Base-by-base conservation (phyloP, 2,113 vertebrate species). In the Hystrix brachyura region DNA sequence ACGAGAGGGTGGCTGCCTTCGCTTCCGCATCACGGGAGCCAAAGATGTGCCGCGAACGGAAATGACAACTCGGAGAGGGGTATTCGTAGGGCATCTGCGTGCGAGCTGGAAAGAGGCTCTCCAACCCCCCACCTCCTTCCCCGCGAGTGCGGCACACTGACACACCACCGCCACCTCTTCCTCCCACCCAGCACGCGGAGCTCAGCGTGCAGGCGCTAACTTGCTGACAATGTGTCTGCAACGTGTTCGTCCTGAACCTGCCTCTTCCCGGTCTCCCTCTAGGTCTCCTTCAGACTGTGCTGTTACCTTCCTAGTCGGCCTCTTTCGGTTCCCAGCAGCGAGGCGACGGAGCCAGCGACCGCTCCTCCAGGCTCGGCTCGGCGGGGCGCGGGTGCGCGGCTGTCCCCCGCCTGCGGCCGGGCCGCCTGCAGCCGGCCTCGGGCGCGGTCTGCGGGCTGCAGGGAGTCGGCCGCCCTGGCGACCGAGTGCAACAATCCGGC, bases 401-500 rank as follows among this genome's bases (percentile, higher is more conserved):
- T 29, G 18, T 72, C 19, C 46, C 46, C 72, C 13, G 72, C 25
- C 46, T 48, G 72, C 27, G 12, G 53, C 60, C 32, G 2, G 53
- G n/a, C 72, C 13, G 72, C 25, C 46, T 48, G 72, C 27, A 8
- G 53, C 60, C 32, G 2, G 53, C 65, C 76, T 76, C 72, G 72
- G 76, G 76, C 76, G 76, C 76, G 80, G 21, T 0, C 88, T 27
- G 55, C 48, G 27, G 86, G 79, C 76, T 38, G 21, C 25, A 12
- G 62, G 18, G n/a, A 59, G 80, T 48, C 34, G 38, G 72, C 74
- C 19, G 74, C 34, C 59, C 29, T 91, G 97, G 98, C 94, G 95
- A 98, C 98, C 29, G 91, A 95, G 81, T 4, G 78, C 97, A 71
- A 87, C 94, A 91, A 82, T 83, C 96, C 62, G 53, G 89, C 94